Base-by-base conservation (phyloP, 2,888 invertebrate genomes). In the Epicampocera succincta region DNA sequence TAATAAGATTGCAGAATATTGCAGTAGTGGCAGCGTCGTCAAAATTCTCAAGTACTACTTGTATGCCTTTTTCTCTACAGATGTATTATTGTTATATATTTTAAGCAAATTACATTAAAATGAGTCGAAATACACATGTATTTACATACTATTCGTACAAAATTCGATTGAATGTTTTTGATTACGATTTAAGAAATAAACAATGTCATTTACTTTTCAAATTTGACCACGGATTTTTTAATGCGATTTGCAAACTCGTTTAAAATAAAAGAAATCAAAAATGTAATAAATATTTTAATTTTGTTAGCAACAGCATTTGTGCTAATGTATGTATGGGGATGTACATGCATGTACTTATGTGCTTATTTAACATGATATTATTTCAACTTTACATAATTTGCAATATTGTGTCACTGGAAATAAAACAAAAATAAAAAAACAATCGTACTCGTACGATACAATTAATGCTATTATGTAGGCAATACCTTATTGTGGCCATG, bases 121-220 rank as follows among this genome's bases (percentile, higher is more conserved):
- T 42, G 19, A 46, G 54, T 65, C 63, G 38, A 46, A 48, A 71
- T 60, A 58, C 25, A 46, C 5, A 21, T 56, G 56, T 56, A 46
- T 3, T 2, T 33, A 9, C n/a, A n/a, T n/a, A n/a, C n/a, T 13
- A 33, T 5, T 15, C 5, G n/a, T 11, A n/a, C 6, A 52, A 25
- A 29, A 52, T 65, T 42, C 25, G 5, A 38, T 4, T 54, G 25
- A 13, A 12, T 61, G 42, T 44, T 17, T 52, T 42, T 73, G 50
- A 33, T 54, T 63, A 54, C 74, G 66, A 58, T 75, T 66, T 66
- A 46, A 6, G 48, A 75, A 73, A 63, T 63, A 21, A 72, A 42
- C 63, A 63, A 48, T 75, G 56, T 66, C 74, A 66, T 75, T 75
- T 66, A 58, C 54, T 73, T 56, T 69, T 73, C 6, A 25, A 74